Evolutionary conservation across 1,140 invertebrate species (phyloP), one percentile per base, ranked within the genome.

Genomic region (Hyphantria cunea): DNA sequence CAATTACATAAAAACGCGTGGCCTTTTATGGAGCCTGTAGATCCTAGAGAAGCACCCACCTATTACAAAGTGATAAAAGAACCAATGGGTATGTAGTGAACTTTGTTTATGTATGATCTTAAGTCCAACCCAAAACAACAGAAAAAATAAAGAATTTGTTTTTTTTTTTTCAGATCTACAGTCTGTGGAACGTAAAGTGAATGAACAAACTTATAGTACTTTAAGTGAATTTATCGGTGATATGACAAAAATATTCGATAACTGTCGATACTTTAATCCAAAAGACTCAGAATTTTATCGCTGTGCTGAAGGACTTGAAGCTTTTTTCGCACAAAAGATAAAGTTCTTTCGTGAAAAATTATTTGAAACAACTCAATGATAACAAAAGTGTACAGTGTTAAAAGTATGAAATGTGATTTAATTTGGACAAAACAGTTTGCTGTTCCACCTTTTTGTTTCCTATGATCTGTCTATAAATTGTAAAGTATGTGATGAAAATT

Each of bases 41-140:
- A 99, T 93, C 96, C 96, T 47, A 94, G 95, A 72, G 97, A 99
- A 93, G 98, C 97, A 44, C 98, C 98, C 8, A 97, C 98, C 91
- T 99, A 99, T 92, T 99, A 99, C 84, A 96, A 97, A 93, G 95
- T 99, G 52, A 98, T 99, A 61, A 98, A 98, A 90, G 97, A 99
- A 92, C 98, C 98, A 51, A 99, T 99, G 97, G 98, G 98, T 99
- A 93, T 93, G 93, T 73, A 25, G 25, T 39, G n/a, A 39, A 12
- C 37, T 11, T 13, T 47, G 37, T 39, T 3, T 39, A 39, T 39
- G 2, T 39, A 39, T 39, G 17, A 3, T 25, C 17, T 3, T 25
- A 25, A 25, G n/a, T n/a, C n/a, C n/a, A n/a, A n/a, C n/a, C n/a
- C n/a, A n/a, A n/a, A n/a, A n/a, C n/a, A n/a, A n/a, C n/a, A n/a